These are phyloP conservation scores for Synanthedon myopaeformis DNA, from an alignment of 2,888 invertebrate genomes.

Conservation along the genomic window DNA sequence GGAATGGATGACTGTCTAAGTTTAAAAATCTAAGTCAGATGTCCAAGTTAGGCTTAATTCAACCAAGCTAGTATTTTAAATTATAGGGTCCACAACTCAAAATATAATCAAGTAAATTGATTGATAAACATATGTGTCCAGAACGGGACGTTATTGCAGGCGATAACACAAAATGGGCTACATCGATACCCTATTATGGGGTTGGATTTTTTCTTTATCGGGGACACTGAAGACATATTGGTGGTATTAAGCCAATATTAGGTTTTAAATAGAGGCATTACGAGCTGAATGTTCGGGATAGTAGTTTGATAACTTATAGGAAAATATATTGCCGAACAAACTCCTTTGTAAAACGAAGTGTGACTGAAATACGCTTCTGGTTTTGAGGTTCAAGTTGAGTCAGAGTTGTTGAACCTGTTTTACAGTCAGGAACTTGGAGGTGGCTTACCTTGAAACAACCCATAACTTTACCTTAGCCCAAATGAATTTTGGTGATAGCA, in stretches of 20 bases:
- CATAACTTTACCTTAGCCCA: too few relatives aligned
- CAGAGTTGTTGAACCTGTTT: too few relatives aligned
- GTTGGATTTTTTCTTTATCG: constrained; percentile 32
- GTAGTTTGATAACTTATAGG: constrained; percentile 15
- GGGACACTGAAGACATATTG: constrained; percentile 24
- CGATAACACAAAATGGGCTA: constrained; percentile 24
- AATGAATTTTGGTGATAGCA: too few relatives aligned
- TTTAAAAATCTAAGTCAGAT: too few relatives aligned
- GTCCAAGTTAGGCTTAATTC: too few relatives aligned
- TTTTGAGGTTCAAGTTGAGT: too few relatives aligned
- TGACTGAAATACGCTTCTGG: neutral
- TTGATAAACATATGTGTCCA: constrained; percentile 19
- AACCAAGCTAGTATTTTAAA: too few relatives aligned
- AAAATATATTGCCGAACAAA: constrained; percentile 9
- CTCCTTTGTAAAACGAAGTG: constrained; percentile 1
- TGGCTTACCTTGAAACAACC: too few relatives aligned
- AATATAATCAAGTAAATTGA: constrained; percentile 21
- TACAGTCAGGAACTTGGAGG: too few relatives aligned
- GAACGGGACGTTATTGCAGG: constrained; percentile 17
- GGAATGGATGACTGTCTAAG: too few relatives aligned
- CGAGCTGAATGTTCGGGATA: constrained; percentile 1
- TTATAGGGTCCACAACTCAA: neutral
- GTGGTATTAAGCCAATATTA: constrained; percentile 33
- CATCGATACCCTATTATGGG: constrained; percentile 26
- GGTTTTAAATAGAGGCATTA: constrained; percentile 38